These are phyloP conservation scores for Eremobia ochroleuca DNA, from an alignment of 2,888 invertebrate genomes.

Conservation along the genomic window DNA sequence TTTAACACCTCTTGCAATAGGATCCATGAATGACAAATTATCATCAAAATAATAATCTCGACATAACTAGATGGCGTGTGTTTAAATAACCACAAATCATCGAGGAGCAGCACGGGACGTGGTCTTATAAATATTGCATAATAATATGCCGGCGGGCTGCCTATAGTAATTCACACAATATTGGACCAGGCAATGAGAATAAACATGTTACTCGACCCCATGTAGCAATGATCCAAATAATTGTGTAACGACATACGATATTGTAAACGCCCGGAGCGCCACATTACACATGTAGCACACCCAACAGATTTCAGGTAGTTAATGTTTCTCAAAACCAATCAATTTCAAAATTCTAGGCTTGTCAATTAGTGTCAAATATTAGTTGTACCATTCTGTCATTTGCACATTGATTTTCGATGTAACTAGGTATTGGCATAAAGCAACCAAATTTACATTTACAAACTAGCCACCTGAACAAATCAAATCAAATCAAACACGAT, in stretches of 20 bases:
- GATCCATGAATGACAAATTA: background rate
- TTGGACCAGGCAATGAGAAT: constrained; percentile 73
- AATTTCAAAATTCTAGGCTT: constrained; percentile 44
- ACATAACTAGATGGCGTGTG: constrained; percentile 35
- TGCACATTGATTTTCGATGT: constrained; percentile 21
- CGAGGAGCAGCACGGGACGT: constrained; percentile 32
- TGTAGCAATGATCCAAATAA: constrained; percentile 54
- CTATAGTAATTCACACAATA: constrained; percentile 72
- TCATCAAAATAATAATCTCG: constrained; percentile 19
- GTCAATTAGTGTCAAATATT: constrained; percentile 55
- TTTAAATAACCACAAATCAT: constrained; percentile 58
- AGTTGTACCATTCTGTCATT: constrained; percentile 16
- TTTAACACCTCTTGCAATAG: background rate
- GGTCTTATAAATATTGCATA: constrained; percentile 57
- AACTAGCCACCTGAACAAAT: constrained; percentile 54
- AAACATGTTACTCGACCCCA: constrained; percentile 47
- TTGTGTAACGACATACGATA: constrained; percentile 41
- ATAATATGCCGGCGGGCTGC: constrained; percentile 60
- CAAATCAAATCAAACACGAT: constrained; percentile 64
- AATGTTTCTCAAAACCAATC: constrained; percentile 43
- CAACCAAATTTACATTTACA: constrained; percentile 41
- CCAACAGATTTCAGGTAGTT: constrained; percentile 32
- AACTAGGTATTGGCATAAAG: constrained; percentile 5
- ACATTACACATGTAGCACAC: constrained; percentile 17
- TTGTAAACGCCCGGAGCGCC: constrained; percentile 37